Conservation (phyloP, 2,113 vertebrate species). For the Rhegmatorhina hoffmannsi region DNA sequence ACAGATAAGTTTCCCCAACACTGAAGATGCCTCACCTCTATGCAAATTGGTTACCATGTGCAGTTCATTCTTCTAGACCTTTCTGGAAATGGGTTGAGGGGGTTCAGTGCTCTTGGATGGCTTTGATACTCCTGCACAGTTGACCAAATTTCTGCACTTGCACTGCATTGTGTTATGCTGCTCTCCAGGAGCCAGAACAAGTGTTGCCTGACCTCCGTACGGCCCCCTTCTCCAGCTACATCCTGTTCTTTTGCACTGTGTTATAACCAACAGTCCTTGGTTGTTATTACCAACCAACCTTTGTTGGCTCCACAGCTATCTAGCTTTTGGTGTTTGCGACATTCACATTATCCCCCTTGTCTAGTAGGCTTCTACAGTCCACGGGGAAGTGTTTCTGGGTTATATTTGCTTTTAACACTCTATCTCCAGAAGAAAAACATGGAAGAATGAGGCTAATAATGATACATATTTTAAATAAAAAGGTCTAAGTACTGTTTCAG, state of each 20-base stretch:
- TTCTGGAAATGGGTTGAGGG: not conserved
- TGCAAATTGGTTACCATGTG: not conserved
- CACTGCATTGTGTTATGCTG: not conserved
- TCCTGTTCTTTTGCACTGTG: not conserved
- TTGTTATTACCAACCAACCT: not conserved
- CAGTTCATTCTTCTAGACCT: not conserved
- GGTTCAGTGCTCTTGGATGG: too few species aligned
- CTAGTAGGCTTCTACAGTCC: not conserved
- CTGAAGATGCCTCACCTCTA: not conserved
- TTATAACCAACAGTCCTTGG: not conserved
- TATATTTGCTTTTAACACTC: not conserved
- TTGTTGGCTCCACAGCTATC: not conserved
- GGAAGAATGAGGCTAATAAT: not conserved
- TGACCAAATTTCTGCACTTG: accelerated
- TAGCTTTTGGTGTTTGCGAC: not conserved
- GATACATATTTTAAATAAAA: not conserved
- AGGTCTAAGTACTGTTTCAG: not conserved
- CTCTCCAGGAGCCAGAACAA: not conserved
- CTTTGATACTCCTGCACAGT: not conserved
- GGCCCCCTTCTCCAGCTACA: not conserved
- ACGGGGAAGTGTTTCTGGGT: not conserved
- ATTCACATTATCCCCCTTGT: not conserved
- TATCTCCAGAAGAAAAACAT: not conserved
- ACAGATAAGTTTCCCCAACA: not conserved
- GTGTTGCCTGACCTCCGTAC: not conserved